Conservation (phyloP, 2,113 vertebrate genomes). For the Datnioides undecimradiatus region DNA sequence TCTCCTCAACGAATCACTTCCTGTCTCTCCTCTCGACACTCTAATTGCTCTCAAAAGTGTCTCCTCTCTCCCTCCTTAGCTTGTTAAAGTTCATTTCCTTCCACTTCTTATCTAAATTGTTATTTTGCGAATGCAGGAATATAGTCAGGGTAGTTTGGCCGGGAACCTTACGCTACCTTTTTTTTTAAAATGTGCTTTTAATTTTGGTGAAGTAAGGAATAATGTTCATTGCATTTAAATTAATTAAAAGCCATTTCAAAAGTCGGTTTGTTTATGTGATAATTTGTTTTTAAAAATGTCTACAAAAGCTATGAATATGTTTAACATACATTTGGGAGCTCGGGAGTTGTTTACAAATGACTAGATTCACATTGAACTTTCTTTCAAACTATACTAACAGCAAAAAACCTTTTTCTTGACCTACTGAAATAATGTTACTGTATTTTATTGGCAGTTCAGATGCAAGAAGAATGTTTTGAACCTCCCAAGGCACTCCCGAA, state of each 20-base stretch:
- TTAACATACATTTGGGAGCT: not conserved
- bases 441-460: conserved; percentile 9
- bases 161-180: not conserved
- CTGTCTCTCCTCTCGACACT: conserved; percentile 13
- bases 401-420: not conserved
- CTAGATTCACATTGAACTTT: not conserved
- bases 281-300: not conserved
- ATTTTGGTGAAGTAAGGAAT: not conserved
- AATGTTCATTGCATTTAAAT: not conserved
- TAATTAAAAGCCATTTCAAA: not conserved
- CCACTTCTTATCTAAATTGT: conserved; percentile 17
- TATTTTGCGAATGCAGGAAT: conserved; percentile 19
- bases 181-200: conserved; percentile 15
- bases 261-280: not conserved
- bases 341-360: not conserved
- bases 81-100: conserved; percentile 30
- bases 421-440: not conserved
- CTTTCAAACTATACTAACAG: not conserved
- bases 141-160: not conserved
- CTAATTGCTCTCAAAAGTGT: conserved; percentile 59
- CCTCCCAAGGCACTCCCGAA: not conserved
- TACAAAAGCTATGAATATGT: not conserved
- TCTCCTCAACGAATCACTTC: conserved; percentile 31
- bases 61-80: conserved; percentile 18
- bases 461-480: not conserved